Evolutionary conservation across 1,140 invertebrate genomes (phyloP), one percentile per base, ranked within the genome.

Genomic region (Mizuhopecten yessoensis): DNA sequence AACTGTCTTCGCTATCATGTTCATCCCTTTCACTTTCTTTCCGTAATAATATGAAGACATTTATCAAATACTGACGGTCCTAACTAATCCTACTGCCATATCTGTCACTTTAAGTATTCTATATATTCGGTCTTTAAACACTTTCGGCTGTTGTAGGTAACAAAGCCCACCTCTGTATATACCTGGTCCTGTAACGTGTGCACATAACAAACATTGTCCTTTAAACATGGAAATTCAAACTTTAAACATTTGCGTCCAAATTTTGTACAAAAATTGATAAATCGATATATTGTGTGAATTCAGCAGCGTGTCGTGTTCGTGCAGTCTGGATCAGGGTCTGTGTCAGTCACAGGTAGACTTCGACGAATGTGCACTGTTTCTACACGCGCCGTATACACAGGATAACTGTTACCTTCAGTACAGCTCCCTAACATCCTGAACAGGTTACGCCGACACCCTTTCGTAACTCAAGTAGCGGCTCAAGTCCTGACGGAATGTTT

Each of bases 241-340:
- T 29, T 75, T 75, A 75, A 75, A 75, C 57, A 75, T 75, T n/a
- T n/a, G 29, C n/a, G 20, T 75, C 57, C 23, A n/a, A n/a, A 45
- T 75, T 75, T 75, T 75, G 57, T 29, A 75, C 57, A 75, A 75
- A 75, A 75, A 75, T 75, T 75, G 57, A 75, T 75, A 75, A 75
- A 75, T 75, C 57, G 57, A 75, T 75, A 75, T 0, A 75, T 75
- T 75, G 57, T 75, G 57, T 75, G n/a, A n/a, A 75, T 5, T 75
- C 57, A 75, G n/a, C 57, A 75, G 57, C 57, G 57, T n/a, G n/a
- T 29, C 57, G n/a, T 75, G 57, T 75, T 75, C 23, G 57, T 75
- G 57, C 57, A 75, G 57, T n/a, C n/a, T 75, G n/a, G 57, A n/a
- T 75, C n/a, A n/a, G 57, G 29, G 5, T 29, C 20, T 29, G 17